phyloP scores from a whole-genome alignment of 1,140 invertebrate species.

The Bursaphelenchus mucronatus region DNA sequence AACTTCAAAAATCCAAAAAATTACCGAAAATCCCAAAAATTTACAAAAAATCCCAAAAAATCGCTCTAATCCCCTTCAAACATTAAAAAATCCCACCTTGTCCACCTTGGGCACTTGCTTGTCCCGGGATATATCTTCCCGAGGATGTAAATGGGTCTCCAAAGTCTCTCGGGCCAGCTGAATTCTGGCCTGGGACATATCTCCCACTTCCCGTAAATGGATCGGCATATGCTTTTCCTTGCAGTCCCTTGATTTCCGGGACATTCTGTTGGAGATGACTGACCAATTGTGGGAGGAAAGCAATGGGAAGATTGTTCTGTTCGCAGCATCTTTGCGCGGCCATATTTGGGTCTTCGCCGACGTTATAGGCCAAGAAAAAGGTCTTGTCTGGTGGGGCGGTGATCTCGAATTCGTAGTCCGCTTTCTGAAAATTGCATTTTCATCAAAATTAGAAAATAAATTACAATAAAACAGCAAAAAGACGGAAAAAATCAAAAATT shows the following conservation, averaged over 20 bases:
- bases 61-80: no score
- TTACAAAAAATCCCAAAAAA: no score
- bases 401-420: slow-evolving; percentile 90
- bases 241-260: slow-evolving; percentile 4
- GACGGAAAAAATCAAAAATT: no score
- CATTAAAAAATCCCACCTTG: not conserved
- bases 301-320: slow-evolving; percentile 69
- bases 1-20: no score
- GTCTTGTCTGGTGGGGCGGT: slow-evolving; percentile 83
- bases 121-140: slow-evolving; percentile 21
- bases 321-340: slow-evolving; percentile 70
- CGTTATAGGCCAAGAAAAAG: slow-evolving; percentile 85
- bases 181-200: slow-evolving; percentile 61
- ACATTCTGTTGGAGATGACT: slow-evolving; percentile 69
- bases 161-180: slow-evolving; percentile 15
- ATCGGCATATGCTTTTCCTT: slow-evolving; percentile 42
- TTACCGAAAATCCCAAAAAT: no score
- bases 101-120: not conserved
- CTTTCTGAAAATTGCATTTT: slow-evolving; percentile 69
- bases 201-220: slow-evolving; percentile 64
- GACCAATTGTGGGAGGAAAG: slow-evolving; percentile 66
- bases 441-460: slow-evolving; percentile 8
- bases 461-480: no score
- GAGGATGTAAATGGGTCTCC: slow-evolving; percentile 60
- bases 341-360: slow-evolving; percentile 68